A percentile compares a stretch with the other conserved stretches of the same genome.
Evolutionary conservation across 2,797 vertebrate genomes (phyloP).

Genomic region (Lerista edwardsae): DNA sequence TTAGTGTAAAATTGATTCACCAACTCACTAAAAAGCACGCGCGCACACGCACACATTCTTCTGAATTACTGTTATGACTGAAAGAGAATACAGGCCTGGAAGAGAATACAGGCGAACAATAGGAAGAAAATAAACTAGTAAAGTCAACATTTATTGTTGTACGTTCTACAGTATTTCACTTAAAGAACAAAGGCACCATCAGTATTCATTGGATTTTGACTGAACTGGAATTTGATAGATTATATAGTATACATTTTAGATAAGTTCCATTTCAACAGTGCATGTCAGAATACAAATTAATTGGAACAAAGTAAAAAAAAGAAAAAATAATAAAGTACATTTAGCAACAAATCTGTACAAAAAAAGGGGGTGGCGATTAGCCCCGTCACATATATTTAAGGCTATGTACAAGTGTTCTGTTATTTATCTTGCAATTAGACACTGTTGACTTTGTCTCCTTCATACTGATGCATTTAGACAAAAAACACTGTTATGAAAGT

Average conservation of each 20-base stretch:
- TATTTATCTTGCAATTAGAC: constrained; percentile 68
- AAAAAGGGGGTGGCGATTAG: constrained; percentile 47
- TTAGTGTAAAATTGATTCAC: constrained; percentile 15
- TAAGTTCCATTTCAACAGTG: constrained; percentile 49
- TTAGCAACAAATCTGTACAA: constrained; percentile 72
- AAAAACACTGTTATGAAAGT: constrained; percentile 73
- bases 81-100: not conserved
- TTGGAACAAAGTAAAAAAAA: constrained; percentile 42
- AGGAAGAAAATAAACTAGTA: constrained; percentile 55
- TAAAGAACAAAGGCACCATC: constrained; percentile 78
- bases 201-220: constrained; percentile 72
- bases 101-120: constrained; percentile 26
- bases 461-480: constrained; percentile 74
- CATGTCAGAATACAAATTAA: constrained; percentile 63
- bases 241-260: constrained; percentile 69
- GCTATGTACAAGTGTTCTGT: constrained; percentile 66
- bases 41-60: not conserved
- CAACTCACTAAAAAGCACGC: not conserved
- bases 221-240: constrained; percentile 62
- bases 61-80: constrained; percentile 30
- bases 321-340: constrained; percentile 55
- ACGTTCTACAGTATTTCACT: constrained; percentile 79
- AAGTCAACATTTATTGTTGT: constrained; percentile 75
- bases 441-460: constrained; percentile 76
- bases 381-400: constrained; percentile 61